These are phyloP conservation scores for Pelmatolapia mariae DNA, from an alignment of 2,113 vertebrate species.

Conservation along the genomic window DNA sequence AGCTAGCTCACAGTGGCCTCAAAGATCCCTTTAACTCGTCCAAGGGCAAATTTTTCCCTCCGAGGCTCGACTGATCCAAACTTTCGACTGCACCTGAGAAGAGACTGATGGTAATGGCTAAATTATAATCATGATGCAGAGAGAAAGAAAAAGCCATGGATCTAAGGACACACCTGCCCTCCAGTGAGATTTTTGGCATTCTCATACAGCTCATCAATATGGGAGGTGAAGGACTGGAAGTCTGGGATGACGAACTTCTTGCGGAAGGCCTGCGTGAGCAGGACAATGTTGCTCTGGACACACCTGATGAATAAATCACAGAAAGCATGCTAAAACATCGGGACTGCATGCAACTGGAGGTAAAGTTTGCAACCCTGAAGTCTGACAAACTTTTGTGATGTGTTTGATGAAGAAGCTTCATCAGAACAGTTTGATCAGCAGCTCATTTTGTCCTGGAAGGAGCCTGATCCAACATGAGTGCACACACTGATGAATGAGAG, in stretches of 20 bases:
- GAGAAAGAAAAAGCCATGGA: background rate
- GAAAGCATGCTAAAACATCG: slow-evolving; percentile 39
- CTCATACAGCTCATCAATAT: slow-evolving; percentile 92
- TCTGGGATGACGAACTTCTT: slow-evolving; percentile 99
- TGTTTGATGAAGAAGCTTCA: slow-evolving; percentile 22
- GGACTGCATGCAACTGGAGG: slow-evolving; percentile 29
- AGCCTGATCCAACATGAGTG: background rate
- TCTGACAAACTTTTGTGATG: slow-evolving; percentile 50
- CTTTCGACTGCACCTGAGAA: background rate
- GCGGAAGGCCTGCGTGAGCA: slow-evolving; percentile 97
- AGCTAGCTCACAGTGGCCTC: background rate
- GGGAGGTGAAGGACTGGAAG: slow-evolving; percentile 90
- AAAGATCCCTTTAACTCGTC: background rate
- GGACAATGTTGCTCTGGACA: slow-evolving; percentile 98
- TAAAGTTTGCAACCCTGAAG: slow-evolving; percentile 40
- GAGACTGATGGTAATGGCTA: background rate
- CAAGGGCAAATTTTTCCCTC: background rate
- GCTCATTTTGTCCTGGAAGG: background rate
- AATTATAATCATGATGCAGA: background rate
- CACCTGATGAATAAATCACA: slow-evolving; percentile 78
- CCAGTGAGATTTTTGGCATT: slow-evolving; percentile 85
- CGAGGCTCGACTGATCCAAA: background rate
- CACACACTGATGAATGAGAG: background rate
- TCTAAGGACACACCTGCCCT: slow-evolving; percentile 82
- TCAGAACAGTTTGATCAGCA: background rate